A percentile compares a stretch with the other conserved stretches of the same genome.
phyloP scores from a whole-genome alignment of 2,113 vertebrate genomes.

The Brachyhypopomus occidentalis region DNA sequence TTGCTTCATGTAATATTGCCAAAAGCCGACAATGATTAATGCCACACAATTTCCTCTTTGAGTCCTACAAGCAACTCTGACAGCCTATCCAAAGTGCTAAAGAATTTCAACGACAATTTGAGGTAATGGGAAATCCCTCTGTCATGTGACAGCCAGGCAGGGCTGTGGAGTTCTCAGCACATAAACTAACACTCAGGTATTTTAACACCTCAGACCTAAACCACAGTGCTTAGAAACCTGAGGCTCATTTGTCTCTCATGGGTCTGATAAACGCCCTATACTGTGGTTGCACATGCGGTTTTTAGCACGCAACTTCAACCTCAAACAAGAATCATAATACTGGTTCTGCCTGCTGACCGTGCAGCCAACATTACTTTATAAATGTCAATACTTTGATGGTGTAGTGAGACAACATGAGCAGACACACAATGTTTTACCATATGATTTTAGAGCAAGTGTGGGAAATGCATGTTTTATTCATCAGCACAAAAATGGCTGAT shows the following conservation, averaged over 20 bases:
- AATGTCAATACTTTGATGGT: not conserved
- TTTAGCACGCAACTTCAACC: too few relatives aligned
- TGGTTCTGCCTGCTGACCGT: too few relatives aligned
- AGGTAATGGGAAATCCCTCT: not conserved
- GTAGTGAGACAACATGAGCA: not conserved
- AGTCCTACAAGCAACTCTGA: not conserved
- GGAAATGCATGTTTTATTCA: constrained; percentile 24
- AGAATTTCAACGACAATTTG: not conserved
- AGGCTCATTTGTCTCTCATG: too few relatives aligned
- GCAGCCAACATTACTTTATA: not conserved
- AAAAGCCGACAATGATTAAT: constrained; percentile 49
- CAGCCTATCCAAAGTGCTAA: not conserved
- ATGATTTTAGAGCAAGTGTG: not conserved
- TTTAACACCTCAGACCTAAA: not conserved
- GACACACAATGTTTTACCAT: constrained; percentile 1
- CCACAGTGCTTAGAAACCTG: not conserved
- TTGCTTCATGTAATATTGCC: constrained; percentile 49
- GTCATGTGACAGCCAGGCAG: too few relatives aligned
- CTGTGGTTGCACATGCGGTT: too few relatives aligned
- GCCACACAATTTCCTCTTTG: constrained; percentile 25
- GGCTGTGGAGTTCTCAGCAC: too few relatives aligned
- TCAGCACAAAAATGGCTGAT: not conserved
- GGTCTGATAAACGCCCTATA: too few relatives aligned
- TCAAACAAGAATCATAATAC: too few relatives aligned
- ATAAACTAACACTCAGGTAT: too few relatives aligned